Evolutionary conservation across 2,113 vertebrate genomes (phyloP).

Genomic region (Labeo rohita): DNA sequence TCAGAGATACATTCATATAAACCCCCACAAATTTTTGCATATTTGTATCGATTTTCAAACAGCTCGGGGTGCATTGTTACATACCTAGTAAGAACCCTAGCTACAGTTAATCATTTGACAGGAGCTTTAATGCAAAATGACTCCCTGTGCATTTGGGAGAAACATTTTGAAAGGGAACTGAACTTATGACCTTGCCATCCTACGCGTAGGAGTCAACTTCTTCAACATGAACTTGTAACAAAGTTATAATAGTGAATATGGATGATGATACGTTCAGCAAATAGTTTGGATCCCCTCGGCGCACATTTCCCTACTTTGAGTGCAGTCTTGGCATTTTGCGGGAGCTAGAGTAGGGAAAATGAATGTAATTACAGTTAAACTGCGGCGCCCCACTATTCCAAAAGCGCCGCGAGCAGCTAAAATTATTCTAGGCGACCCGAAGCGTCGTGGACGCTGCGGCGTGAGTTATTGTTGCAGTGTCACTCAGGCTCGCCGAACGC

Average conservation of each 20-base stretch:
- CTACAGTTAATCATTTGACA: background rate
- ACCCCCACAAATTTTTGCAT: too few species aligned
- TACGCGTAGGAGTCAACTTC: background rate
- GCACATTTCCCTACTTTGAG: conserved; percentile 17
- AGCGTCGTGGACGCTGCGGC: conserved; percentile 49
- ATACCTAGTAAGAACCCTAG: background rate
- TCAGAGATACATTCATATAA: too few species aligned
- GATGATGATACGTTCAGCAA: conserved; percentile 16
- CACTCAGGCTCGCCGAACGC: conserved; percentile 73
- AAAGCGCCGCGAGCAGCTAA: conserved; percentile 67
- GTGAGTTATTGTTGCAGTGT: conserved; percentile 70
- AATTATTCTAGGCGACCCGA: conserved; percentile 68
- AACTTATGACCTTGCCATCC: background rate
- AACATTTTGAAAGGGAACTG: background rate
- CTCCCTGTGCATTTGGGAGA: background rate
- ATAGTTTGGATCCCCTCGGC: conserved; percentile 11
- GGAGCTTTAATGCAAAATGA: background rate
- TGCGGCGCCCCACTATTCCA: conserved; percentile 74
- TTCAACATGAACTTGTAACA: background rate
- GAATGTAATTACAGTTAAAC: conserved; percentile 79
- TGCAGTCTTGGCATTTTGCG: conserved; percentile 27
- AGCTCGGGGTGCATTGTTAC: too few species aligned
- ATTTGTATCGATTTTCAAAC: too few species aligned
- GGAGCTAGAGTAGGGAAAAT: conserved; percentile 58
- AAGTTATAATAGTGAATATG: background rate